Evolutionary conservation across 2,797 vertebrate species (phyloP).

Genomic region (Yasuhikotakia modesta): DNA sequence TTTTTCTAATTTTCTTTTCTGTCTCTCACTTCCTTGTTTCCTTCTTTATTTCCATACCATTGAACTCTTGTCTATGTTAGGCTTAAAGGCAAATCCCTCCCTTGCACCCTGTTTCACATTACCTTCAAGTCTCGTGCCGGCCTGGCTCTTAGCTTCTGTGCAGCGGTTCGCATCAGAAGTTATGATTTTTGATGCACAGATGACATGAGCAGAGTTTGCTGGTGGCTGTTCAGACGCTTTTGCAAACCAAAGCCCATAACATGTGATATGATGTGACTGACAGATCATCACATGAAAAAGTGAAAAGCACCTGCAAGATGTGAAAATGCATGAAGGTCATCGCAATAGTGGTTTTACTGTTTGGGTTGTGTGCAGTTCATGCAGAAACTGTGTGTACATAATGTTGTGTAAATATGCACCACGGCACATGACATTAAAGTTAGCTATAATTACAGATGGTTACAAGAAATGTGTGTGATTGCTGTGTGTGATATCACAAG

Average conservation of each 20-base stretch:
- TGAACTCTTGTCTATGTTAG: slow-evolving; percentile 87
- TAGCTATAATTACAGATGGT: slow-evolving; percentile 22
- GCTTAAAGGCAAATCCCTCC: slow-evolving; percentile 87
- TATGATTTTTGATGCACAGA: slow-evolving; percentile 93
- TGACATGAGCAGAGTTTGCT: slow-evolving; percentile 89
- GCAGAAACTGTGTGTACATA: background rate
- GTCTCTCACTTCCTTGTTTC: slow-evolving; percentile 39
- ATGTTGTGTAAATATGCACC: slow-evolving; percentile 11
- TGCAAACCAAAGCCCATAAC: slow-evolving; percentile 70
- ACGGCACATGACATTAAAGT: background rate
- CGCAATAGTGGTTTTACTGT: slow-evolving; percentile 12
- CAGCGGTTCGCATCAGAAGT: slow-evolving; percentile 90
- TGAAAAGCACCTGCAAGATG: slow-evolving; percentile 32
- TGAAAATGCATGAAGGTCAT: slow-evolving; percentile 31
- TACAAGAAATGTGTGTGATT: background rate
- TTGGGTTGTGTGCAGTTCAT: background rate
- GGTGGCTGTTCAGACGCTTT: slow-evolving; percentile 83
- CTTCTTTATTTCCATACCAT: slow-evolving; percentile 73
- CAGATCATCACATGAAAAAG: slow-evolving; percentile 46
- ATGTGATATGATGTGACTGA: slow-evolving; percentile 76
- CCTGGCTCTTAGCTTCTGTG: slow-evolving; percentile 88
- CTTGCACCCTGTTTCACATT: slow-evolving; percentile 90
- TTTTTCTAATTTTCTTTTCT: slow-evolving; percentile 56
- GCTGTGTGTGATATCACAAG: slow-evolving; percentile 13
- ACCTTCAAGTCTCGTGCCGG: slow-evolving; percentile 90